A percentile compares a stretch with the other conserved stretches of the same genome.
phyloP scores from a whole-genome alignment of 2,888 invertebrate species.

The Sinentomon sp. region DNA sequence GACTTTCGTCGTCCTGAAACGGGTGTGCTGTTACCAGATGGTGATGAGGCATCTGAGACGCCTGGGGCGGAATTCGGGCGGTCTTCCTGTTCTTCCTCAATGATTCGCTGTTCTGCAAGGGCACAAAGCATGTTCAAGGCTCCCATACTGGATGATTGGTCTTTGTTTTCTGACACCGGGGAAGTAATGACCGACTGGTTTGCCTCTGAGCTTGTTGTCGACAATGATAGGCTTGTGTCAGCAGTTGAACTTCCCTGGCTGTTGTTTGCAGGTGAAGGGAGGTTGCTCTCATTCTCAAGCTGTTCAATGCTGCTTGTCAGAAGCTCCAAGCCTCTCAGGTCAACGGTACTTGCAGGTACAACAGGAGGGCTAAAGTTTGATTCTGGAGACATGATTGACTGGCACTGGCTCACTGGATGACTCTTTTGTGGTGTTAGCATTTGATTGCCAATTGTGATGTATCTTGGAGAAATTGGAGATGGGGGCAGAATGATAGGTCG shows the following conservation, averaged over 20 bases:
- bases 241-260: too few relatives aligned
- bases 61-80: constrained; percentile 18
- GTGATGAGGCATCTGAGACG: constrained; percentile 23
- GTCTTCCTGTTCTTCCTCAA: constrained; percentile 34
- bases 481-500: too few relatives aligned
- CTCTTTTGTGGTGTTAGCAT: too few relatives aligned
- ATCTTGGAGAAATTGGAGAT: too few relatives aligned
- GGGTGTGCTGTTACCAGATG: constrained; percentile 18
- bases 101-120: constrained; percentile 51
- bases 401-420: too few relatives aligned
- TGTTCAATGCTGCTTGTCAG: constrained; percentile 62
- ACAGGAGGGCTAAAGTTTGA: too few relatives aligned
- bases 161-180: constrained; percentile 11
- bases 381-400: too few relatives aligned
- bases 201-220: neutral
- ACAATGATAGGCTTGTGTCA: too few relatives aligned
- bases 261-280: too few relatives aligned
- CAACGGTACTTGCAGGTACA: constrained; percentile 23
- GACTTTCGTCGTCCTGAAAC: too few relatives aligned
- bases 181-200: neutral
- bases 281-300: constrained; percentile 32
- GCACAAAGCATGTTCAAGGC: constrained; percentile 46
- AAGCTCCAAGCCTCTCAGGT: constrained; percentile 50
- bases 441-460: too few relatives aligned
- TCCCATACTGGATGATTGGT: constrained; percentile 14